Conservation (phyloP, 1,140 invertebrate genomes). For the Pseudoatta argentina region DNA sequence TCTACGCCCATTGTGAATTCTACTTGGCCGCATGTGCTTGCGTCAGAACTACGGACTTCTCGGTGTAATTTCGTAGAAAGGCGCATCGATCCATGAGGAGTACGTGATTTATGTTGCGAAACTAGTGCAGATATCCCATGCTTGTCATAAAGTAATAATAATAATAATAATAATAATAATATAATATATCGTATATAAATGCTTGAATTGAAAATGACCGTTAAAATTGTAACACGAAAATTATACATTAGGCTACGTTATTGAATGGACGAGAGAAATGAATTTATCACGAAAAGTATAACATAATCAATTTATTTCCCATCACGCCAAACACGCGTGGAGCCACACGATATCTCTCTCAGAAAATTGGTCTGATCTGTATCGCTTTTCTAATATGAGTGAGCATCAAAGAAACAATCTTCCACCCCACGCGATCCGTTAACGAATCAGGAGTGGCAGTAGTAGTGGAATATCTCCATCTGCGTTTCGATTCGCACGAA, state of each 20-base stretch:
- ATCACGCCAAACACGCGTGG: slow-evolving; percentile 17
- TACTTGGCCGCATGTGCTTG: slow-evolving; percentile 71
- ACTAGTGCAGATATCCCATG: slow-evolving; percentile 8
- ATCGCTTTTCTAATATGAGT: slow-evolving; percentile 36
- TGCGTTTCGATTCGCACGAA: slow-evolving; percentile 58
- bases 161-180: slow-evolving; percentile 3
- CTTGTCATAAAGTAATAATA: neutral
- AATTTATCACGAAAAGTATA: slow-evolving; percentile 44
- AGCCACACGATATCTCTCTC: slow-evolving; percentile 29
- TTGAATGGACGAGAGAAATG: neutral
- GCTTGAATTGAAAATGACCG: neutral
- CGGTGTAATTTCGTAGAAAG: slow-evolving; percentile 63
- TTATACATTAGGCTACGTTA: neutral
- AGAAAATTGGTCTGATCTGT: slow-evolving; percentile 31
- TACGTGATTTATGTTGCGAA: slow-evolving; percentile 59
- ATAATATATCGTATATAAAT: neutral
- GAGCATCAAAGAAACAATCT: slow-evolving; percentile 58
- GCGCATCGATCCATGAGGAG: slow-evolving; percentile 65
- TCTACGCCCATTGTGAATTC: slow-evolving; percentile 75
- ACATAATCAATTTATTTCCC: slow-evolving; percentile 45
- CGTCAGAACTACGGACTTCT: slow-evolving; percentile 69
- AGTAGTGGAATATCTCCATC: slow-evolving; percentile 75
- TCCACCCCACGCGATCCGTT: slow-evolving; percentile 27
- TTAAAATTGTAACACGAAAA: neutral
- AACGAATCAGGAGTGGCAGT: slow-evolving; percentile 51